A percentile compares a stretch with the other conserved stretches of the same genome.
Conservation (phyloP, 2,888 invertebrate species). For the Stictocephala bisonia region DNA sequence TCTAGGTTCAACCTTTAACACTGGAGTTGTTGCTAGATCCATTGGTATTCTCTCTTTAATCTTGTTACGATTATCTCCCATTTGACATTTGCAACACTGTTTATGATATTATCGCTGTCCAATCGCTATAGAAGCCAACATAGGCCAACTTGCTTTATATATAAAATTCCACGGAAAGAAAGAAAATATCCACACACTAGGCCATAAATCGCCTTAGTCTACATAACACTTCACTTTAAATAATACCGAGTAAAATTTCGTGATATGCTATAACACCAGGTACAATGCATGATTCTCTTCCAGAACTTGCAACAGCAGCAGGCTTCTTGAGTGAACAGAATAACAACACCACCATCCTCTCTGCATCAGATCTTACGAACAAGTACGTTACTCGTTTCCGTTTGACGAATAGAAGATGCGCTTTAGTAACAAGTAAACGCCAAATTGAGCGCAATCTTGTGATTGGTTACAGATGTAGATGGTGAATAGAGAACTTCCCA, state of each 20-base stretch:
- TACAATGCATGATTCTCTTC: neutral
- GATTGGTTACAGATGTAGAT: conserved; percentile 42
- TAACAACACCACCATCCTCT: conserved; percentile 36
- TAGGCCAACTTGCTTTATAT: conserved; percentile 23
- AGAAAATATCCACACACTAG: conserved; percentile 32
- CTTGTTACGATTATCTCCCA: conserved; percentile 37
- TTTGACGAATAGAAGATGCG: conserved; percentile 46
- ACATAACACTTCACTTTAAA: neutral
- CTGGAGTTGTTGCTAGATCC: conserved; percentile 48
- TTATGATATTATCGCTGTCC: neutral
- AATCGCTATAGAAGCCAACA: conserved; percentile 33
- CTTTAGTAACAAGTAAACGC: conserved; percentile 44
- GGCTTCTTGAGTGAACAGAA: conserved; percentile 1
- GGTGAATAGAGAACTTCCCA: no score
- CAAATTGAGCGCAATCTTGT: conserved; percentile 40
- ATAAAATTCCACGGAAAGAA: conserved; percentile 25
- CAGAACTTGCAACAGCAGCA: conserved; percentile 22
- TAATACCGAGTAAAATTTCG: conserved; percentile 15
- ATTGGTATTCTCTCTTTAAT: conserved; percentile 40
- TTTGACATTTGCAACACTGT: conserved; percentile 29
- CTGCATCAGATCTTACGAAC: conserved; percentile 37
- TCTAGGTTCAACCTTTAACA: conserved; percentile 52
- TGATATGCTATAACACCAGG: conserved; percentile 6
- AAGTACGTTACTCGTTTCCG: conserved; percentile 24
- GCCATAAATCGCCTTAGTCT: conserved; percentile 6